Evolutionary conservation across 37 sponge, comb jelly and placozoan genomes (phyloP).

Genomic region (Theonella swinhoei): DNA sequence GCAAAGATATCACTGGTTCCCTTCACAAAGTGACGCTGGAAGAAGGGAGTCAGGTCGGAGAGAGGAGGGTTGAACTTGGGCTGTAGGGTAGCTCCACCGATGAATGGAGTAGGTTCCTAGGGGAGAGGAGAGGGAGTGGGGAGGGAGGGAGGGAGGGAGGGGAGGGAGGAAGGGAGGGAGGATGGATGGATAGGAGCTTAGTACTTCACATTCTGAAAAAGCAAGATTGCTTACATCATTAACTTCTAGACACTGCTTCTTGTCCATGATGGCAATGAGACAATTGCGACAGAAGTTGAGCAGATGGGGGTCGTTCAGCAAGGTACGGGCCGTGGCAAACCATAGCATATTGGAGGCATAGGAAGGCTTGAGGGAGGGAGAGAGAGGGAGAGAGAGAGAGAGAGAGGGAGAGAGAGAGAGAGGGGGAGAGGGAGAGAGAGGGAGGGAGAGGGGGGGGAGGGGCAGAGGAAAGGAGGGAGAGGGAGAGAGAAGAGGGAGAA

Average conservation of each 20-base stretch:
- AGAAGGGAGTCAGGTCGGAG: conserved; percentile 86
- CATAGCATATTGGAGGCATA: conserved; percentile 56
- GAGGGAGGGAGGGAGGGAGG: background rate
- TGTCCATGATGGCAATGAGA: conserved; percentile 49
- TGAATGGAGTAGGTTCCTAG: background rate
- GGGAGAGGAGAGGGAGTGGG: background rate
- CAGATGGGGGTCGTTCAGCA: conserved; percentile 52
- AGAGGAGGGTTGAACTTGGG: conserved; percentile 21
- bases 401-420: background rate
- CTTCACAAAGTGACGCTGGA: conserved; percentile 77
- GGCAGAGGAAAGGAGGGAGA: background rate
- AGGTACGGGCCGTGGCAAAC: conserved; percentile 50
- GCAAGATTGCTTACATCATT: conserved; percentile 44
- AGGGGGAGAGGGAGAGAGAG: background rate
- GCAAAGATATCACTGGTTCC: conserved; percentile 64
- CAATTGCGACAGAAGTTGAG: conserved; percentile 67
- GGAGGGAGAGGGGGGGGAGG: background rate
- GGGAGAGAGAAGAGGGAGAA: too few species aligned
- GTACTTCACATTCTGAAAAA: too few species aligned
- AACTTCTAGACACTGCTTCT: conserved; percentile 25
- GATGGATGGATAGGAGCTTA: too few species aligned
- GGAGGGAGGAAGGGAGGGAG: background rate
- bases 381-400: background rate
- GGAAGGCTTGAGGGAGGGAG: conserved; percentile 2
- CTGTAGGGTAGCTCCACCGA: conserved; percentile 45